A percentile compares a stretch with the other conserved stretches of the same genome.
Conservation (phyloP, 2,113 vertebrate genomes). For the Plectropomus leopardus region DNA sequence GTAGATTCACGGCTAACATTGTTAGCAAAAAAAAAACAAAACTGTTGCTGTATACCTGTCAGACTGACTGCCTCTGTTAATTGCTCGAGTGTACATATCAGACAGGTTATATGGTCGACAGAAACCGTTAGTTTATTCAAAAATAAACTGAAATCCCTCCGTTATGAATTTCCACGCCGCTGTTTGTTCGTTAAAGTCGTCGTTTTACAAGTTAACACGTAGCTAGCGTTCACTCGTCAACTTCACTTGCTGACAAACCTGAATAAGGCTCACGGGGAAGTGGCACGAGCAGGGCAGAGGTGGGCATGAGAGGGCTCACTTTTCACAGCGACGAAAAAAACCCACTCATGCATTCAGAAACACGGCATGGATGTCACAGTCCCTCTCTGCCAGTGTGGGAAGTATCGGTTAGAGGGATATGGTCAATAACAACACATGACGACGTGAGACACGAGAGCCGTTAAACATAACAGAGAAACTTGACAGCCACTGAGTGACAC, state of each 20-base stretch:
- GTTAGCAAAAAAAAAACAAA: no score
- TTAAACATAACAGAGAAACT: conserved; percentile 22
- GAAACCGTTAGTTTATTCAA: background rate
- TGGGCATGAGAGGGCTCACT: conserved; percentile 43
- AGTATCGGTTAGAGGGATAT: conserved; percentile 8
- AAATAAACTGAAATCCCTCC: background rate
- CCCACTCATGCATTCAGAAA: conserved; percentile 41
- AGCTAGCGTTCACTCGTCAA: conserved; percentile 17
- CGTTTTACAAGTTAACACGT: conserved; percentile 9
- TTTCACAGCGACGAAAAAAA: conserved; percentile 32
- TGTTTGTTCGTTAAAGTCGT: background rate
- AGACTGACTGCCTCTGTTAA: background rate
- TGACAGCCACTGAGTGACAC: conserved; percentile 14
- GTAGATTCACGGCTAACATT: background rate
- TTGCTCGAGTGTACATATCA: background rate
- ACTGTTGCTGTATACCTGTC: conserved; percentile 26
- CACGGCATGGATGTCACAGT: conserved; percentile 36
- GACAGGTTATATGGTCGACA: background rate
- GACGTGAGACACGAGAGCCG: background rate
- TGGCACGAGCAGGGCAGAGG: conserved; percentile 50
- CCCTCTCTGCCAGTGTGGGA: conserved; percentile 1
- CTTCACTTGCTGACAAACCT: conserved; percentile 3
- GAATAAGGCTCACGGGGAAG: conserved; percentile 16
- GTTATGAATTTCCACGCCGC: background rate
- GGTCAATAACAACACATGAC: conserved; percentile 31